Percentiles rank a stretch among this genome's conserved stretches.
phyloP scores from a whole-genome alignment of 2,797 vertebrate species.

The Cuculus canorus region DNA sequence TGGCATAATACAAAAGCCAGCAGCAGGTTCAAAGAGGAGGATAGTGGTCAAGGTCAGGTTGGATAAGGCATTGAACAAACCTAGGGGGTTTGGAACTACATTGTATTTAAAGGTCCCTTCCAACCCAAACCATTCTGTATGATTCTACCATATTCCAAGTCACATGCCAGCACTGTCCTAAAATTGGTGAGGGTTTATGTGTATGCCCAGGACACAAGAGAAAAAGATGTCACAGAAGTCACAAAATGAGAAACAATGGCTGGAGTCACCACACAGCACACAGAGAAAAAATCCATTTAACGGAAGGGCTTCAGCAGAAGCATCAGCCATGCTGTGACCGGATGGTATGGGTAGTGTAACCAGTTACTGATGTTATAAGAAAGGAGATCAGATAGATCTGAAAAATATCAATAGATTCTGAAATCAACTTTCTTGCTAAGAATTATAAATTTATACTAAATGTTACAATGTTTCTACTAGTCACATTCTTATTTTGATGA shows the following conservation, averaged over 20 bases:
- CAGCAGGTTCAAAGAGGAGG: background rate
- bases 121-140: background rate
- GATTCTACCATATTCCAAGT: background rate
- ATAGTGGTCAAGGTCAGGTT: background rate
- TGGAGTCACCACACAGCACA: background rate
- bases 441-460: background rate
- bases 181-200: background rate
- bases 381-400: background rate
- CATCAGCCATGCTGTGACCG: background rate
- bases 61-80: background rate
- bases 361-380: background rate
- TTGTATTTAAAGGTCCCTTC: background rate
- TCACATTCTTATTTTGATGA: background rate
- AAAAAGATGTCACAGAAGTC: background rate
- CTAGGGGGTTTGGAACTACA: background rate
- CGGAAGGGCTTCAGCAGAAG: background rate
- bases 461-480: background rate
- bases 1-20: background rate
- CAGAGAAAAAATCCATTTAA: background rate
- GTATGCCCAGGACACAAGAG: background rate
- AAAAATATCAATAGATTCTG: background rate
- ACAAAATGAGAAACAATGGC: background rate
- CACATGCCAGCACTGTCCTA: background rate
- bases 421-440: background rate
- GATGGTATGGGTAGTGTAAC: background rate